Base-by-base conservation (phyloP, 2,797 vertebrate genomes). In the Phataginus tetradactyla region DNA sequence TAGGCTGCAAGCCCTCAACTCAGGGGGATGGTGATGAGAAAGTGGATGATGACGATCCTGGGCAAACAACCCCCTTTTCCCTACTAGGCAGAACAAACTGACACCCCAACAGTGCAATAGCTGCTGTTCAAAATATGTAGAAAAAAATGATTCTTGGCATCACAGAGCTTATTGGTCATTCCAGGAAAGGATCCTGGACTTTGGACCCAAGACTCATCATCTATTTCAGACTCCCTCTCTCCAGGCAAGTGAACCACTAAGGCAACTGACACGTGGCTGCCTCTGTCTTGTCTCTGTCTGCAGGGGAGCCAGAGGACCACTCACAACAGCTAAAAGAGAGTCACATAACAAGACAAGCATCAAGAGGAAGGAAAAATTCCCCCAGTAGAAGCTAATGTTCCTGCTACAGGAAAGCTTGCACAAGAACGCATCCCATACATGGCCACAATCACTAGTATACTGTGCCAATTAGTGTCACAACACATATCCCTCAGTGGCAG, bases 281-380 rank as follows among this genome's bases (percentile, higher is more conserved):
- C 74, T 94, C 74, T 51, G 85, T 55, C 59, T 53, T 18, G 10
- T 21, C n/a, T 84, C 37, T 0, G 0, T 74, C 77, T 55, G 57
- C 32, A 10, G n/a, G 29, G 51, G 12, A 81, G 34, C 17, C 18
- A 79, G 20, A 5, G 37, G 29, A 88, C 18, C 23, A 39, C 15
- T 39, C 18, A 61, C 74, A 53, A 34, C 9, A 63, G 42, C 27
- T 83, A 21, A 79, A 96, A 81, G 29, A 59, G 64, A 74, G 49
- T 92, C 72, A 71, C 32, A 17, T 71, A 94, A 42, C 27, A 80
- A 92, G 83, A 92, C n/a, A 85, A 23, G 15, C 75, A 87, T 61
- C 51, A 57, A 72, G 49, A 86, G 51, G 45, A 89, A 91, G 64
- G 79, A 92, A 84, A 91, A 12, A 51, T 42, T 37, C 45, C 39